phyloP scores from a whole-genome alignment of 2,888 invertebrate genomes.

The Xylophagus ater region DNA sequence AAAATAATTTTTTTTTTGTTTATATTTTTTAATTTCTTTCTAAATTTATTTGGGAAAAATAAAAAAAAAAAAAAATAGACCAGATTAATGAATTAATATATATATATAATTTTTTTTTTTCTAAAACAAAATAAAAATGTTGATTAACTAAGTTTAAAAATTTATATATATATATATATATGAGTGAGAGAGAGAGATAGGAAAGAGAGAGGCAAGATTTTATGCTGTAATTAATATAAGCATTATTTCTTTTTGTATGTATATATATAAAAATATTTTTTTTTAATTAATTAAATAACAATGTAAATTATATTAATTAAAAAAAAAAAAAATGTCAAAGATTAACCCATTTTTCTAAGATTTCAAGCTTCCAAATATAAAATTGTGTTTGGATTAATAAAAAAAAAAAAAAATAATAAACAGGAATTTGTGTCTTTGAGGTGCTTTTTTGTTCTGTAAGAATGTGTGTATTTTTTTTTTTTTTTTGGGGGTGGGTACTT shows the following conservation, averaged over 20 bases:
- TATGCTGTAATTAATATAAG: constrained; percentile 1
- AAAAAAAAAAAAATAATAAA: no score
- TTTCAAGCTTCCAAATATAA: neutral
- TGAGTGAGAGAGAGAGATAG: no score
- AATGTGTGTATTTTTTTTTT: no score
- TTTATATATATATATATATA: constrained; percentile 10
- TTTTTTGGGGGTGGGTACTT: no score
- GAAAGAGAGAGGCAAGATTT: constrained; percentile 2
- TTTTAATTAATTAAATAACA: constrained; percentile 1
- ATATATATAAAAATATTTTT: constrained; percentile 5
- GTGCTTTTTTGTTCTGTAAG: neutral
- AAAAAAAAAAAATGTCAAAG: constrained; percentile 2
- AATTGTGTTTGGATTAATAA: no score
- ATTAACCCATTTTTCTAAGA: constrained; percentile 1
- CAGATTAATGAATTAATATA: neutral
- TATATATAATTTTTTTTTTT: constrained; percentile 4
- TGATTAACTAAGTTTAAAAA: neutral
- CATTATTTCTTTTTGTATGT: constrained; percentile 2
- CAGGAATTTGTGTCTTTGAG: no score
- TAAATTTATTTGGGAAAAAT: neutral
- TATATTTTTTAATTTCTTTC: neutral
- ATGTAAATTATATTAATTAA: constrained; percentile 1
- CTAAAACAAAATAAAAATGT: constrained; percentile 5
- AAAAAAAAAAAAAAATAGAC: neutral
- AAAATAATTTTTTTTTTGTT: constrained; percentile 6